Base-by-base conservation (phyloP, 2,113 vertebrate genomes). In the Eolophus roseicapilla region DNA sequence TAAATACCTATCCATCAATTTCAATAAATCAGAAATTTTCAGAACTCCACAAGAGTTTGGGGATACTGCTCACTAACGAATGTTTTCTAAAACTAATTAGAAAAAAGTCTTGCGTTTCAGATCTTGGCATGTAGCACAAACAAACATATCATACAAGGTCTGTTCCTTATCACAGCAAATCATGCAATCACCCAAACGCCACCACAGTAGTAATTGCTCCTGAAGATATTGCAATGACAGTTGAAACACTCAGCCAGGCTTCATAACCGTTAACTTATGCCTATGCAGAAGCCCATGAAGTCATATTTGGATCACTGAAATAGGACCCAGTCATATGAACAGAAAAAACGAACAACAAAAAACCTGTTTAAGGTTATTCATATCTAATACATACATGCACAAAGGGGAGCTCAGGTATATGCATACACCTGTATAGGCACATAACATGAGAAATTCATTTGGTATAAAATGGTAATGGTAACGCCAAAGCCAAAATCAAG, bases 191-290 rank as follows among this genome's bases (percentile, higher is more conserved):
- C 65, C 16, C 28, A 18, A 20, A 1, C 10, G 5, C 50, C 37
- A 29, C 35, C 35, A 1, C 33, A 8, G 17, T 1, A 6, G 27
- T 28, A 28, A 50, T 9, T 43, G 18, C 31, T 68, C 62, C 62
- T 13, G 28, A 13, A 50, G 28, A 13, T 8, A 33, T 17, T 6
- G 2, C 29, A 35, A 6, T 28, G 47, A 20, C 35, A n/a, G 12
- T 4, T 6, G 37, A 49, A 59, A 43, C 18, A 25, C 18, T 9
- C 49, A 27, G 77, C 68, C 14, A 11, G 23, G 21, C 50, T 37
- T 23, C 31, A 2, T 31, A 43, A 59, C 25, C 1, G 0, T 33
- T 24, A 33, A 6, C 27, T 20, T 35, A 8, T 3, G 19, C 29
- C 31, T 37, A 5, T 13, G 44, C 29, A 37, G 43, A 35, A 50